Conservation (phyloP, 1,140 invertebrate species). For the Eriosoma lanigerum region DNA sequence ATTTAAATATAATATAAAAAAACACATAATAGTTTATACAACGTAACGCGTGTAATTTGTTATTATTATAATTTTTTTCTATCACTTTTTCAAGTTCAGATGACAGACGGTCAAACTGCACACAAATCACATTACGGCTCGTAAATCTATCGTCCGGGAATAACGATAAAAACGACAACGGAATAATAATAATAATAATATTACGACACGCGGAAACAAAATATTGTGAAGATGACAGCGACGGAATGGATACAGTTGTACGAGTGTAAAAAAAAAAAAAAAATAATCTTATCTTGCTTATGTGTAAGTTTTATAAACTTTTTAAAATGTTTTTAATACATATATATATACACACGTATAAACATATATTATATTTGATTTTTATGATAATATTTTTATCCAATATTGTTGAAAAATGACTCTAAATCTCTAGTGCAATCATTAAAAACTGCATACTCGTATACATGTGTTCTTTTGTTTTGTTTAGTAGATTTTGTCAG, state of each 20-base stretch:
- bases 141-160: conserved; percentile 41
- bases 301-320: too few relatives aligned
- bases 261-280: background rate
- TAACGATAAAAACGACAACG: conserved; percentile 39
- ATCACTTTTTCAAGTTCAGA: background rate
- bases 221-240: background rate
- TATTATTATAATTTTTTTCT: conserved; percentile 14
- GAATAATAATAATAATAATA: conserved; percentile 43
- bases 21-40: background rate
- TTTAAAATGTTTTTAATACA: too few relatives aligned
- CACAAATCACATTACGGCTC: conserved; percentile 32
- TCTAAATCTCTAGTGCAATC: too few relatives aligned
- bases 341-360: background rate
- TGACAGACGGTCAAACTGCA: conserved; percentile 22
- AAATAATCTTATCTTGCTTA: background rate
- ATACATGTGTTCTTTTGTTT: too few relatives aligned
- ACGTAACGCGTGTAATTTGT: background rate
- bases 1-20: conserved; percentile 20
- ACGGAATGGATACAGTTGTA: background rate
- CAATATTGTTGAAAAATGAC: too few relatives aligned
- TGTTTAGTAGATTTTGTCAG: too few relatives aligned
- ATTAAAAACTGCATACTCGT: too few relatives aligned
- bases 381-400: too few relatives aligned
- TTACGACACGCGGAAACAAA: background rate
- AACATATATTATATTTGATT: too few relatives aligned